Evolutionary conservation across 2,888 invertebrate species (phyloP), one percentile per base, ranked within the genome.

Genomic region (Malthinus flaveolus): DNA sequence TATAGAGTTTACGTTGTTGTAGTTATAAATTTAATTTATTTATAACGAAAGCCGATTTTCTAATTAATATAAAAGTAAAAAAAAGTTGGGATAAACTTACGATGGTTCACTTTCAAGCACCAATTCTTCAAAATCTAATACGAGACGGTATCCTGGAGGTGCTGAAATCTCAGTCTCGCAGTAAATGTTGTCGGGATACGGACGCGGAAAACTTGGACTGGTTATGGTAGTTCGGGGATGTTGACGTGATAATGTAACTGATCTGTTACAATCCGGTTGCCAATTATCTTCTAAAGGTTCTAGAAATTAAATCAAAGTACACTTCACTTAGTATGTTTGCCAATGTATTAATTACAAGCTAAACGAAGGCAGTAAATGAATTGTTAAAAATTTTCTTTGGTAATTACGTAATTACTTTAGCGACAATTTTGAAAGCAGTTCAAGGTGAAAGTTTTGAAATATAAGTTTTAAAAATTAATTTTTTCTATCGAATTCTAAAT

Each of bases 201-300:
- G 84, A 10, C 85, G 82, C 0, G 93, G 94, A 76, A 90, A 94
- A 35, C 87, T 88, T 1, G 94, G 94, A 73, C 91, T 91, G 48
- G 88, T 86, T n/a, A 91, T 80, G 0, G 85, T 82, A 0, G 86
- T 85, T 66, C 86, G 82, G 0, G 87, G 85, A 72, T 86, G 85
- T 61, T 85, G 84, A 68, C 84, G 84, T 4, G 86, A 84, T 66
- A 92, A 78, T 11, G 81, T 73, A 6, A 91, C 81, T 0, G 88
- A 86, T 71, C 85, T 83, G 79, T 90, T 90, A 80, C 91, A 91
- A 64, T 84, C 83, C 36, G 79, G 75, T 6, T 77, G 70, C 80
- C 80, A 81, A 56, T 72, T 76, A 49, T 79, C 80, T 49, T 80
- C 79, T 37, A 79, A 63, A 1, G 80, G 75, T 63, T 82, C 83